Conservation (phyloP, 2,888 invertebrate species). For the Nysson spinosus region DNA sequence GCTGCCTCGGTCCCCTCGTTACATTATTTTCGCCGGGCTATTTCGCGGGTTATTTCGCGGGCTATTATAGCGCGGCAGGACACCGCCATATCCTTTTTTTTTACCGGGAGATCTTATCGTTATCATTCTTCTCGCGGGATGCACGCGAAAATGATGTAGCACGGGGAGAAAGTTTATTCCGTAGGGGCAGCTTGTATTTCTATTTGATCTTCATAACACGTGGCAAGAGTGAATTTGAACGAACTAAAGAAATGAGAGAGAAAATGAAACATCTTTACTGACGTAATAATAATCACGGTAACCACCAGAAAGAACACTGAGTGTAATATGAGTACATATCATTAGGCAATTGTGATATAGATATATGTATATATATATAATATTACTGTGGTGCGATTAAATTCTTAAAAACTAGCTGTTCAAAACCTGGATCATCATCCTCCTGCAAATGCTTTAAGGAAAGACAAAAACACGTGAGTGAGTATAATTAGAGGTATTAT, state of each 20-base stretch:
- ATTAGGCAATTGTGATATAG: constrained; percentile 64
- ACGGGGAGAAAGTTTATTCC: constrained; percentile 5
- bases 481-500: constrained; percentile 69
- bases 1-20: constrained; percentile 46
- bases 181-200: constrained; percentile 52
- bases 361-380: too few relatives aligned
- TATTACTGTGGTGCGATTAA: constrained; percentile 67
- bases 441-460: constrained; percentile 77
- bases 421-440: constrained; percentile 77
- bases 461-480: constrained; percentile 75
- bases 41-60: background rate
- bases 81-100: background rate
- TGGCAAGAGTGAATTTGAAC: constrained; percentile 71
- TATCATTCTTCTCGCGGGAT: background rate
- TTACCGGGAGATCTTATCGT: too few relatives aligned
- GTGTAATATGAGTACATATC: constrained; percentile 70
- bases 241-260: constrained; percentile 68
- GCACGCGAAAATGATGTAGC: constrained; percentile 51
- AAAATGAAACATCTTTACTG: constrained; percentile 68
- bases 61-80: background rate
- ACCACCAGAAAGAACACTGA: constrained; percentile 73
- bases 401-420: constrained; percentile 76
- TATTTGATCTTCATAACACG: constrained; percentile 68
- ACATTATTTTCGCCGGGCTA: constrained; percentile 43
- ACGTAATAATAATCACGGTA: constrained; percentile 71